Conservation (phyloP, 2,113 vertebrate species). For the Tautogolabrus adspersus region DNA sequence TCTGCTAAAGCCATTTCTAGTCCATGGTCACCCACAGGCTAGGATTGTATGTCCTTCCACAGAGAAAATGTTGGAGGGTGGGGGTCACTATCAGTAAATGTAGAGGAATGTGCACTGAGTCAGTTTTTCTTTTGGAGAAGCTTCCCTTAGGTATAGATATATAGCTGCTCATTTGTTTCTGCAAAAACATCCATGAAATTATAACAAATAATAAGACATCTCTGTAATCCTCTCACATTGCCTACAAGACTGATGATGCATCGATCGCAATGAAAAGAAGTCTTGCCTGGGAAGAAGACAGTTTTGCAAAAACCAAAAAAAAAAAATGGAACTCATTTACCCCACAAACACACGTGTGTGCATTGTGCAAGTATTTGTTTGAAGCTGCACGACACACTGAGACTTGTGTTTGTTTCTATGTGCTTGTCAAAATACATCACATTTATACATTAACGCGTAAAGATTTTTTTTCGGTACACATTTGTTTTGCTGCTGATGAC, state of each 20-base stretch:
- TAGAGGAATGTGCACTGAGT: slow-evolving; percentile 36
- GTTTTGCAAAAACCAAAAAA: slow-evolving; percentile 16
- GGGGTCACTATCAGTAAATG: slow-evolving; percentile 5
- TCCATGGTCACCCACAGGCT: slow-evolving; percentile 52
- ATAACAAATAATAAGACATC: background rate
- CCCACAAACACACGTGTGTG: slow-evolving; percentile 63
- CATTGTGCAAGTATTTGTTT: slow-evolving; percentile 76
- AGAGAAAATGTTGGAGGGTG: background rate
- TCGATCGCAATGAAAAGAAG: background rate
- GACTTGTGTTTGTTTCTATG: slow-evolving; percentile 75
- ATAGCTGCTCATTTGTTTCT: background rate
- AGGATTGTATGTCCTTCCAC: slow-evolving; percentile 34
- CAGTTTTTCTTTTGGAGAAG: background rate
- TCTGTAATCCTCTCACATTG: background rate
- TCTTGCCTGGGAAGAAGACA: slow-evolving; percentile 2
- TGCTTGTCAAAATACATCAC: slow-evolving; percentile 76
- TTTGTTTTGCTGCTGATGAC: slow-evolving; percentile 75
- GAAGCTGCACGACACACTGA: slow-evolving; percentile 62
- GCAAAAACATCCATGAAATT: background rate
- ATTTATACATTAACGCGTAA: slow-evolving; percentile 71
- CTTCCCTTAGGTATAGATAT: background rate
- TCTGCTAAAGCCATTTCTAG: slow-evolving; percentile 61
- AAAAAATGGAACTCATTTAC: slow-evolving; percentile 54
- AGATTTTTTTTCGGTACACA: slow-evolving; percentile 49
- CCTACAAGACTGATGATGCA: background rate